phyloP scores from a whole-genome alignment of 2,888 invertebrate genomes.

The Drosophila algonquin region DNA sequence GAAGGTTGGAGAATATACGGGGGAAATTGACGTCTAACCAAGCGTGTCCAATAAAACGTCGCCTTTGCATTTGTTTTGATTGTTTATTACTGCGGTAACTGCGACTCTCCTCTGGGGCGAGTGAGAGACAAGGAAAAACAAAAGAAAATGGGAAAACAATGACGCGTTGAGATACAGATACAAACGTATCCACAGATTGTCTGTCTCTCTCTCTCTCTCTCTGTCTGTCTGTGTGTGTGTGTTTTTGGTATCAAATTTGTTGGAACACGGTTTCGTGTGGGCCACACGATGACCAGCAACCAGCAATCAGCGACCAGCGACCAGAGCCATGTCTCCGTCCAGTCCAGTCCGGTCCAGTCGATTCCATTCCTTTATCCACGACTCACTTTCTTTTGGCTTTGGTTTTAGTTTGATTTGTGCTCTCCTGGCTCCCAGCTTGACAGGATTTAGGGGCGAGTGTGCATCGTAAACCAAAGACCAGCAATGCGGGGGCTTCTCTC shows the following conservation, averaged over 20 bases:
- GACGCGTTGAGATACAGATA: slow-evolving; percentile 45
- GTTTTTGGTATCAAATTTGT: slow-evolving; percentile 64
- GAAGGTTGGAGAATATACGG: neutral
- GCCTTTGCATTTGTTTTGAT: slow-evolving; percentile 75
- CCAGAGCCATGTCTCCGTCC: neutral
- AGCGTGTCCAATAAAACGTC: slow-evolving; percentile 74
- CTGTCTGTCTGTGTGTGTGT: slow-evolving; percentile 19
- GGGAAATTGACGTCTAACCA: slow-evolving; percentile 57
- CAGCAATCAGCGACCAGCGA: neutral
- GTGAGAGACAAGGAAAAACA: slow-evolving; percentile 13
- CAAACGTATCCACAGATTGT: slow-evolving; percentile 15
- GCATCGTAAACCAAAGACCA: neutral
- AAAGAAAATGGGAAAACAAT: slow-evolving; percentile 60
- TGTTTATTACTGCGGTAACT: slow-evolving; percentile 76
- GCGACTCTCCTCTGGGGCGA: slow-evolving; percentile 41
- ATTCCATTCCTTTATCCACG: slow-evolving; percentile 1
- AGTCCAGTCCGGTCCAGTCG: neutral
- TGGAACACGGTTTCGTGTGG: slow-evolving; percentile 58
- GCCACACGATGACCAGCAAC: slow-evolving; percentile 31
- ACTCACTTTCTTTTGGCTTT: slow-evolving; percentile 47
- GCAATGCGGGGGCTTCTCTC: neutral
- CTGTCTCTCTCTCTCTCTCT: slow-evolving; percentile 13
- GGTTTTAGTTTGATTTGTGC: slow-evolving; percentile 33
- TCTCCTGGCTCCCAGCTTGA: slow-evolving; percentile 20
- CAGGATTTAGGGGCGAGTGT: neutral